Conservation (phyloP, 1,140 invertebrate genomes). For the Bombus picipes region DNA sequence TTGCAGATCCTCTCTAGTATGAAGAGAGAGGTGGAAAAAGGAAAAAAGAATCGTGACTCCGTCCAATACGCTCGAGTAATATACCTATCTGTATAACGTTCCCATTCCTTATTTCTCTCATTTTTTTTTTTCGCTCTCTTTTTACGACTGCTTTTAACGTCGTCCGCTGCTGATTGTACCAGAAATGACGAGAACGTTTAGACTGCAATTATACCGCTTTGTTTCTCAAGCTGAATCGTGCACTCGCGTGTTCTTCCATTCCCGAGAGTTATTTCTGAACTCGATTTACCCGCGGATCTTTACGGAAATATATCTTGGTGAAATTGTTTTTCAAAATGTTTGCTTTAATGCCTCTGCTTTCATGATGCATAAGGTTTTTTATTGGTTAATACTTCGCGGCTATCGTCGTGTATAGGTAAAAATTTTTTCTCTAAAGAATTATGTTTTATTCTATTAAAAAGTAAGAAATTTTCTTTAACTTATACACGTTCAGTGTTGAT, state of each 20-base stretch:
- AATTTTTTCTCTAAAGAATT: background rate
- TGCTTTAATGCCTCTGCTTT: background rate
- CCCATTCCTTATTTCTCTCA: background rate
- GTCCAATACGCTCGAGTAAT: constrained; percentile 22
- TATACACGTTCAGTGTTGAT: too few species aligned
- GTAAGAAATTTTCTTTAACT: too few species aligned
- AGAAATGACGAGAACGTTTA: constrained; percentile 49
- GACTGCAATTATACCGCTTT: constrained; percentile 46
- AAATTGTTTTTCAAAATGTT: constrained; percentile 19
- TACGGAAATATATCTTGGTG: background rate
- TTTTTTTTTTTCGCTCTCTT: background rate
- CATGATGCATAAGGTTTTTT: background rate
- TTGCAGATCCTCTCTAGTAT: constrained; percentile 2
- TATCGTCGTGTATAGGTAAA: background rate
- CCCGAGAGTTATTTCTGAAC: constrained; percentile 25
- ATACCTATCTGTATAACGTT: constrained; percentile 40
- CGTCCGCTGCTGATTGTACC: constrained; percentile 38
- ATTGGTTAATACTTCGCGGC: background rate
- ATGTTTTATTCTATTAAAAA: too few species aligned
- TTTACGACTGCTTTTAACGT: constrained; percentile 51
- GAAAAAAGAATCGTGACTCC: background rate
- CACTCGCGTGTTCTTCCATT: background rate
- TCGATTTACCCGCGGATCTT: constrained; percentile 10
- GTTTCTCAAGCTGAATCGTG: constrained; percentile 21
- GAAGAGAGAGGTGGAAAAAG: background rate